A percentile compares a stretch with the other conserved stretches of the same genome.
Conservation (phyloP, 92 coral and sea anemone species). For the Galaxea fascicularis region DNA sequence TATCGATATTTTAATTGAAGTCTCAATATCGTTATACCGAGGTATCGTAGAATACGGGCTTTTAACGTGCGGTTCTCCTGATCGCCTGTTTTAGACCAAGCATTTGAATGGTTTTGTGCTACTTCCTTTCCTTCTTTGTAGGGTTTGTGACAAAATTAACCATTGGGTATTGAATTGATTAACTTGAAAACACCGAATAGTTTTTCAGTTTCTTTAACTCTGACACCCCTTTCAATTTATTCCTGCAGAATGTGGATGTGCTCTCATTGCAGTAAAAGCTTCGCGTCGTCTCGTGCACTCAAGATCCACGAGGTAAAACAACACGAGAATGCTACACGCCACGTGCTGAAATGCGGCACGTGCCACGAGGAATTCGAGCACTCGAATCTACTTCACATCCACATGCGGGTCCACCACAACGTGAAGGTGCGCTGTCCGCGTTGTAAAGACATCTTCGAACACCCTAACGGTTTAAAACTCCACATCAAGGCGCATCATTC, state of each 20-base stretch:
- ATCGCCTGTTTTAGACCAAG: too few relatives aligned
- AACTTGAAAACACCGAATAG: too few relatives aligned
- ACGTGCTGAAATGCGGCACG: slow-evolving; percentile 80
- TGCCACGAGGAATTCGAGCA: slow-evolving; percentile 91
- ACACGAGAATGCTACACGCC: slow-evolving; percentile 78
- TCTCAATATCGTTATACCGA: too few relatives aligned
- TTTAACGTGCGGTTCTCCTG: too few relatives aligned
- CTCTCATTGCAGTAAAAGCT: slow-evolving; percentile 77
- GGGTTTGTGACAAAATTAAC: too few relatives aligned
- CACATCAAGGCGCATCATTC: slow-evolving; percentile 79
- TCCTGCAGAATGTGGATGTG: slow-evolving; percentile 78
- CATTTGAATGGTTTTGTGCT: too few relatives aligned
- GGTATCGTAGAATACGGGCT: too few relatives aligned
- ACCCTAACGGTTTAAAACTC: slow-evolving; percentile 68
- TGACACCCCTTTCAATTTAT: slow-evolving; percentile 42
- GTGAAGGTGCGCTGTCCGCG: slow-evolving; percentile 89
- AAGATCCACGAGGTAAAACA: slow-evolving; percentile 89
- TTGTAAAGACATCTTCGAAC: slow-evolving; percentile 84
- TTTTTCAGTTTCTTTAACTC: neutral
- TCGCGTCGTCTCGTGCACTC: slow-evolving; percentile 86
- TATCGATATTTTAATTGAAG: too few relatives aligned
- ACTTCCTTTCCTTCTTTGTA: too few relatives aligned
- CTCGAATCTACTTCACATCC: slow-evolving; percentile 85
- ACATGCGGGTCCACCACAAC: slow-evolving; percentile 82
- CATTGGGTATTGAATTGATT: too few relatives aligned